Conservation (phyloP, 35 echinoderm and acorn worm species). For the Ptychodera flava region DNA sequence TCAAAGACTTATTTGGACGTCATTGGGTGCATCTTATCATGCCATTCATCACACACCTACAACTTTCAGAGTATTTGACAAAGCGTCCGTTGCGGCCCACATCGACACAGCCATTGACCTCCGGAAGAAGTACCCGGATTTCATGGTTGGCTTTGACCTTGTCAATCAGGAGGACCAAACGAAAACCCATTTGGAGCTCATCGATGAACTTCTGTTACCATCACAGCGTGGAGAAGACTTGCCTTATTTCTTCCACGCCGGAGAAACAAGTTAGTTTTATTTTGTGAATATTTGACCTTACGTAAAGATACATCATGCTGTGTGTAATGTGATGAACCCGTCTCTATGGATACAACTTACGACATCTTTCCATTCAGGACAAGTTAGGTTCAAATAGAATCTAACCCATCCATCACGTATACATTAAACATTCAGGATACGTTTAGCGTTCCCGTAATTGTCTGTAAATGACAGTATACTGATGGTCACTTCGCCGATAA, state of each 20-base stretch:
- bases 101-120: slow-evolving; percentile 25
- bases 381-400: slow-evolving; percentile 14
- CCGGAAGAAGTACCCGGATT: slow-evolving; percentile 45
- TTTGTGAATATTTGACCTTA: background rate
- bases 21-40: no score
- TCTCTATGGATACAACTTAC: background rate
- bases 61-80: background rate
- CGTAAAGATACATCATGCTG: background rate
- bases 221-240: slow-evolving; percentile 15
- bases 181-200: slow-evolving; percentile 34
- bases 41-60: background rate
- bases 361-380: background rate
- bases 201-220: slow-evolving; percentile 53
- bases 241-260: slow-evolving; percentile 79
- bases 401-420: background rate
- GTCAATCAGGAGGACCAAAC: slow-evolving; percentile 56
- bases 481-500: no score
- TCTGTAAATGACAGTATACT: no score
- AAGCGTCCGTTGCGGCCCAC: background rate
- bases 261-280: slow-evolving; percentile 77
- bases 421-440: background rate
- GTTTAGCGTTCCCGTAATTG: background rate
- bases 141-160: slow-evolving; percentile 60
- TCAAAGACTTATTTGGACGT: no score
- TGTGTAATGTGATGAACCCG: background rate